Percentiles rank a stretch among this genome's conserved stretches.
Conservation (phyloP, 30 jellyfish, hydroid and myxozoan species). For the Cassiopea xamachana region DNA sequence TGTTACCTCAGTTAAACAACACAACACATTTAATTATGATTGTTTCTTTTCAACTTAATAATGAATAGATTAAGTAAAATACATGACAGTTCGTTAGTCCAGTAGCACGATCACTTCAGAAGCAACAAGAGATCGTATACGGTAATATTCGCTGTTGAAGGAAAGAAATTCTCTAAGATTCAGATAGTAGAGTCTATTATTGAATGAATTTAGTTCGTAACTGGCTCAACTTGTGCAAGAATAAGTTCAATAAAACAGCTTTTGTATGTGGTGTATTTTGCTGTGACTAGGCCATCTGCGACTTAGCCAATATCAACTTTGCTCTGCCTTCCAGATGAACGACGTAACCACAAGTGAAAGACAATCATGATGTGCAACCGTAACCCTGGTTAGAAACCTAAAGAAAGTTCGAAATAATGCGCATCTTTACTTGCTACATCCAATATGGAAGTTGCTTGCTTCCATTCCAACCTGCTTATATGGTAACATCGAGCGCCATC, state of each 20-base stretch:
- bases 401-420: conserved; percentile 8
- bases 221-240: background rate
- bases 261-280: background rate
- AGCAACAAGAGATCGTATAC: too few species aligned
- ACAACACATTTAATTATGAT: too few species aligned
- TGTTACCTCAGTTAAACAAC: too few species aligned
- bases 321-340: background rate
- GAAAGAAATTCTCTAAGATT: background rate
- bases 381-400: background rate
- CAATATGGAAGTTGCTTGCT: conserved; percentile 6
- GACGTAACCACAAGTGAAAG: background rate
- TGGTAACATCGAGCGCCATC: background rate
- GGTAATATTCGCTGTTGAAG: background rate
- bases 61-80: background rate
- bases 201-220: background rate
- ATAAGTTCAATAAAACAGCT: background rate
- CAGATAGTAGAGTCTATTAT: background rate
- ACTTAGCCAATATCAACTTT: conserved; percentile 3
- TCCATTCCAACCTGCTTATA: background rate
- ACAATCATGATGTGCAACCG: background rate
- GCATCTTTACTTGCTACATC: background rate
- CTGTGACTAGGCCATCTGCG: conserved; percentile 7
- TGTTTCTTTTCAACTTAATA: background rate
- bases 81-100: background rate
- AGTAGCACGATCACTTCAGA: background rate